phyloP scores from a whole-genome alignment of 2,113 vertebrate genomes.

The Xenus cinereus region DNA sequence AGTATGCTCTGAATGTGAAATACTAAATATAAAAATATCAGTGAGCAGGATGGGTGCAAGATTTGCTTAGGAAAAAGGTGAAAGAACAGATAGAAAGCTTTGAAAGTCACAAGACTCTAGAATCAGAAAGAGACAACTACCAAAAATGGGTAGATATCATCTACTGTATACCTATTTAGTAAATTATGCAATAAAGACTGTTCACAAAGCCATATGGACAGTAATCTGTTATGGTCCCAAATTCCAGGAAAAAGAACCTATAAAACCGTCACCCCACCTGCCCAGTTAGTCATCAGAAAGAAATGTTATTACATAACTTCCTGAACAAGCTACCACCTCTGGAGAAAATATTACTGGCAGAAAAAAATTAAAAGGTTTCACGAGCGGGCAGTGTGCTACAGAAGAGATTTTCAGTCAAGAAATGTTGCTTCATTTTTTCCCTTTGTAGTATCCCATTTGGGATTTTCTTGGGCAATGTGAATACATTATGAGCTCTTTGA shows the following conservation, averaged over 20 bases:
- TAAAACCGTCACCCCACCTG: neutral
- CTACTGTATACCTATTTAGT: neutral
- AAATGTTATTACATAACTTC: neutral
- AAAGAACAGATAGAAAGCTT: neutral
- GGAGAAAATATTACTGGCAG: neutral
- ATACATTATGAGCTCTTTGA: neutral
- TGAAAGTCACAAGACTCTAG: neutral
- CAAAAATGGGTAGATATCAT: neutral
- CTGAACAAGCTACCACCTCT: neutral
- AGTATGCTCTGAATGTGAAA: neutral
- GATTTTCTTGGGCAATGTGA: neutral
- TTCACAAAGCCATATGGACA: neutral
- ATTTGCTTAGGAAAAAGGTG: neutral
- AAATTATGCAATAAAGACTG: neutral
- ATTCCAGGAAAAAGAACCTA: neutral
- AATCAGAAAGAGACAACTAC: neutral
- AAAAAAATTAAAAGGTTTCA: neutral
- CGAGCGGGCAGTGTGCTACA: accelerated
- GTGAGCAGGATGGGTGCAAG: neutral
- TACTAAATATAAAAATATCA: neutral
- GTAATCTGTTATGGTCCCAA: neutral
- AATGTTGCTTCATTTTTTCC: neutral
- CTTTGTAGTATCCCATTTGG: neutral
- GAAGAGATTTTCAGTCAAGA: neutral
- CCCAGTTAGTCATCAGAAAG: neutral